A percentile compares a stretch with the other conserved stretches of the same genome.
phyloP scores from a whole-genome alignment of 2,797 vertebrate genomes.

The Myripristis murdjan region DNA sequence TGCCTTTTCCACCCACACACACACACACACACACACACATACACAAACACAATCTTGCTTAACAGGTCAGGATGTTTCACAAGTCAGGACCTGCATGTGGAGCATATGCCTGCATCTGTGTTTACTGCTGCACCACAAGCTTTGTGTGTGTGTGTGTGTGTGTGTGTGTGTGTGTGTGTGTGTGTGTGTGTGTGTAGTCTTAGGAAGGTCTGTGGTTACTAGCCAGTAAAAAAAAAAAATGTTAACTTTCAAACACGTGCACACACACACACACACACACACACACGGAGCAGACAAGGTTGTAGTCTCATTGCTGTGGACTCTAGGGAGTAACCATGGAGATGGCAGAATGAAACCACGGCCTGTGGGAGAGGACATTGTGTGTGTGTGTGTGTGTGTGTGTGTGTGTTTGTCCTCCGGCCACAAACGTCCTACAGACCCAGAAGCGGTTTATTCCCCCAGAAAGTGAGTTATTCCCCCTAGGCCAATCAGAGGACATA shows the following conservation, averaged over 20 bases:
- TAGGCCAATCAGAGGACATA: constrained; percentile 73
- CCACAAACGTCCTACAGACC: constrained; percentile 64
- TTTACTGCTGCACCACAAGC: constrained; percentile 5
- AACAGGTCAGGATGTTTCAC: constrained; percentile 79
- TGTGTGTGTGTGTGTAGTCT: not conserved
- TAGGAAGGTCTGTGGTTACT: not conserved
- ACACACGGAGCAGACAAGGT: constrained; percentile 45
- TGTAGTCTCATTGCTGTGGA: constrained; percentile 71
- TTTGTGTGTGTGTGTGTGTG: not conserved
- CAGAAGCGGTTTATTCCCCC: constrained; percentile 71
- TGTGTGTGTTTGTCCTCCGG: constrained; percentile 12
- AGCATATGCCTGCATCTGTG: constrained; percentile 40
- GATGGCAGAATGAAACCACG: constrained; percentile 79
- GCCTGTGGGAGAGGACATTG: constrained; percentile 77
- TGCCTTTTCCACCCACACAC: constrained; percentile 16
- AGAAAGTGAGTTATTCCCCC: constrained; percentile 68
- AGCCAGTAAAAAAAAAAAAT: constrained; percentile 42
- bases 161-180: constrained; percentile 3
- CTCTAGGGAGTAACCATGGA: constrained; percentile 78
- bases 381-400: too few relatives aligned
- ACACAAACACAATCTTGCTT: constrained; percentile 64
- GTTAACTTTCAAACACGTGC: constrained; percentile 53
- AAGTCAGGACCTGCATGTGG: constrained; percentile 67
- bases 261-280: constrained; percentile 37
- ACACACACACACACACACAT: constrained; percentile 11